A percentile compares a stretch with the other conserved stretches of the same genome.
These are phyloP conservation scores for Pseudolaguvia tuberculata DNA, from an alignment of 2,113 vertebrate genomes.

Conservation along the genomic window DNA sequence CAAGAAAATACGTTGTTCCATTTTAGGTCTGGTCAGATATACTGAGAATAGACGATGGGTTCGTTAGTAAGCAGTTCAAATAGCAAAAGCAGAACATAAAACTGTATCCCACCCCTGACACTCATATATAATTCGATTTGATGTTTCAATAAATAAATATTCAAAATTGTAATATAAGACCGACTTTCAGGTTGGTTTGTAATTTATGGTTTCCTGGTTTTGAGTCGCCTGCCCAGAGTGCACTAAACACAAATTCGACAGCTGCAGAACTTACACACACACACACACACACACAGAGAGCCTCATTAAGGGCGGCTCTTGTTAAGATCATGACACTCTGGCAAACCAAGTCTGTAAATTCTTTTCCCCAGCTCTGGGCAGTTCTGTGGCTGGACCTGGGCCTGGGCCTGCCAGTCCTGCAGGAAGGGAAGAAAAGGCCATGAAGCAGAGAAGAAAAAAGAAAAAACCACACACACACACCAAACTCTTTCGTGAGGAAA, in stretches of 20 bases:
- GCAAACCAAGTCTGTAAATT: constrained; percentile 46
- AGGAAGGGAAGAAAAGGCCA: constrained; percentile 25
- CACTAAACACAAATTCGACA: constrained; percentile 7
- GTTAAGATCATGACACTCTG: constrained; percentile 42
- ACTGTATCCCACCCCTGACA: constrained; percentile 32
- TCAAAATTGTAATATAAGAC: constrained; percentile 44
- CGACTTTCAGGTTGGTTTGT: constrained; percentile 43
- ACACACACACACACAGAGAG: constrained; percentile 7
- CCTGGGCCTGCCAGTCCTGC: constrained; percentile 24
- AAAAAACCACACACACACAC: constrained; percentile 42
- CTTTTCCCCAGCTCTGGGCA: constrained; percentile 22
- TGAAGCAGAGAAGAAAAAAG: constrained; percentile 24
- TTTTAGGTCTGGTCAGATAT: constrained; percentile 21
- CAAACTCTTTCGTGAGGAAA: constrained; percentile 26
- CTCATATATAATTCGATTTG: constrained; percentile 44
- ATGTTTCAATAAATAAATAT: constrained; percentile 48
- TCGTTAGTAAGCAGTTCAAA: constrained; percentile 28
- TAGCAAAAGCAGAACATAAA: constrained; percentile 23
- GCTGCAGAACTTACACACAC: constrained; percentile 23
- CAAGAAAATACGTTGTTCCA: constrained; percentile 28
- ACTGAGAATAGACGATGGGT: constrained; percentile 5
- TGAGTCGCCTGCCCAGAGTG: constrained; percentile 37
- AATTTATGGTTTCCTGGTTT: constrained; percentile 52
- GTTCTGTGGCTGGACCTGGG: constrained; percentile 15
- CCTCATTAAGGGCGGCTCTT: constrained; percentile 36